Evolutionary conservation across 1,140 invertebrate genomes (phyloP).

Genomic region (Ceratina calcarata): DNA sequence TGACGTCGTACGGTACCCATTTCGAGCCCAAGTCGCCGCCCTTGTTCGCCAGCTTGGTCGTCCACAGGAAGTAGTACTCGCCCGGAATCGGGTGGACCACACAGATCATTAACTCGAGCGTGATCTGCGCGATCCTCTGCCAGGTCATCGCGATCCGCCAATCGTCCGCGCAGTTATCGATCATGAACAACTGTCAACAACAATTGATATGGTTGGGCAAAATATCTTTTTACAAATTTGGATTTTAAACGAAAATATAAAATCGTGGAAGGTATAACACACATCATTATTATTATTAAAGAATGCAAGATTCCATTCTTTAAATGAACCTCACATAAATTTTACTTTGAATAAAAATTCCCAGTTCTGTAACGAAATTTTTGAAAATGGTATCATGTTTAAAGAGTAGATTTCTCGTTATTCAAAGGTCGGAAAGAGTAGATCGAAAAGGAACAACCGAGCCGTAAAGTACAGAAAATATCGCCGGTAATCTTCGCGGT

Average conservation of each 20-base stretch:
- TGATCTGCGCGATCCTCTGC: constrained; percentile 95
- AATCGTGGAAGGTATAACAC: too few relatives aligned
- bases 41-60: constrained; percentile 96
- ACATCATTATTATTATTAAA: too few relatives aligned
- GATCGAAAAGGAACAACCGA: neutral
- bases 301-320: too few relatives aligned
- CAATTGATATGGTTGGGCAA: too few relatives aligned
- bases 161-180: constrained; percentile 99
- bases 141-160: constrained; percentile 99
- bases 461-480: constrained; percentile 23
- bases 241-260: too few relatives aligned
- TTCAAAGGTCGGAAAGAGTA: neutral
- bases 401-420: neutral
- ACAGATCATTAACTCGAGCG: constrained; percentile 95
- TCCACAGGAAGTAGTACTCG: constrained; percentile 97
- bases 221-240: neutral
- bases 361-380: too few relatives aligned
- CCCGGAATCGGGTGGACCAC: constrained; percentile 98
- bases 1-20: constrained; percentile 96
- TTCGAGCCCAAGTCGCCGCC: constrained; percentile 90
- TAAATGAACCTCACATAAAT: too few relatives aligned
- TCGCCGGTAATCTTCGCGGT: neutral
- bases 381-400: neutral
- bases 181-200: constrained; percentile 94
- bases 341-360: too few relatives aligned